Base-by-base conservation (phyloP, 2,797 vertebrate species). In the Protonibea diacanthus region DNA sequence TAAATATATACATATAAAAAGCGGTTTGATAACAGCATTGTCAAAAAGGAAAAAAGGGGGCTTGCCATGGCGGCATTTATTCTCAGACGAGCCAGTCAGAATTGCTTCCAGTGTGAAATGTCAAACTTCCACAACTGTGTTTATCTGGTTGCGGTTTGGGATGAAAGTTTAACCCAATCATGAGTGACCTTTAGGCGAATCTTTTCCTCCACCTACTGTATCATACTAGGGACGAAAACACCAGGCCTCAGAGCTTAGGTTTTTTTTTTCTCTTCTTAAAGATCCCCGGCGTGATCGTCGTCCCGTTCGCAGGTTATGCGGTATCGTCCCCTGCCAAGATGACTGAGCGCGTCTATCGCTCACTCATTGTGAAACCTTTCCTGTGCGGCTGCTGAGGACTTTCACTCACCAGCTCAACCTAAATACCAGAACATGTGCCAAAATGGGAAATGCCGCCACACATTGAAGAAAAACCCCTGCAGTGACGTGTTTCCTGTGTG, bases 401-500 rank as follows among this genome's bases (percentile, higher is more conserved):
- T 91, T 93, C 86, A 90, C 88, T 91, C 74, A 89, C 58, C 45
- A 18, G 53, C 55, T 76, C 71, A 72, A 74, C 67, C 73, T 83
- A 70, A 89, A 88, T 58, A 84, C 74, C 75, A 83, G 62, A 83
- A 74, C 67, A 74, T 66, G 73, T 77, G 74, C 75, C 83, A 13
- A 75, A 90, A 90, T 89, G 92, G 91, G 88, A 92, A 93, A 92
- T 90, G 73, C 88, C 92, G 8, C 45, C 45, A 51, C 59, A 77
- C 53, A 71, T 69, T 2, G 61, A 70, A 81, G n/a, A 74, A 78
- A 84, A 82, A 65, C 21, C 83, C 88, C 85, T 71, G 64, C 72
- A 66, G 53, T 89, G 90, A 90, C 70, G 60, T 0, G 60, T 61
- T 86, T 92, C 84, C 83, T 82, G 79, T 86, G 65, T 81, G 76